phyloP scores from a whole-genome alignment of 2,113 vertebrate genomes.

The Dromaius novaehollandiae region DNA sequence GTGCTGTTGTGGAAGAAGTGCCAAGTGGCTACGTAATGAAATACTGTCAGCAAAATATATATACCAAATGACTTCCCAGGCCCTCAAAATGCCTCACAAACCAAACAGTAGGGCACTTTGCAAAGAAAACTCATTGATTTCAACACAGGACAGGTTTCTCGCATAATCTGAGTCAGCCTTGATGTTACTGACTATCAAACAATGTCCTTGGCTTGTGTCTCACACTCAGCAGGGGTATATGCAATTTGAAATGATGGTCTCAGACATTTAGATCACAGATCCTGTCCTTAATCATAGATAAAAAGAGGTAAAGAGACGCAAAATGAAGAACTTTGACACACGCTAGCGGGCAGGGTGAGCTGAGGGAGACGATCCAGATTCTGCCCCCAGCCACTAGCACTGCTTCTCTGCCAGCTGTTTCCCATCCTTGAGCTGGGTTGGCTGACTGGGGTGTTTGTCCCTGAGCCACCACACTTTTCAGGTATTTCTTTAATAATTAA shows the following conservation, averaged over 20 bases:
- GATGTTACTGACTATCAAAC: slow-evolving; percentile 4
- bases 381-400: background rate
- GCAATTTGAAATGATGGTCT: background rate
- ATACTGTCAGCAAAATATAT: background rate
- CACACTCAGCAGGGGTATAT: background rate
- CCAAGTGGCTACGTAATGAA: background rate
- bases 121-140: background rate
- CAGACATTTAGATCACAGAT: slow-evolving; percentile 43
- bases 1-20: background rate
- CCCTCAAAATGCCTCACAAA: slow-evolving; percentile 7
- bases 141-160: background rate
- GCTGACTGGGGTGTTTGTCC: background rate
- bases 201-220: slow-evolving; percentile 38
- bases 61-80: background rate
- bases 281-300: background rate
- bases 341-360: background rate
- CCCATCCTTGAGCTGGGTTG: background rate
- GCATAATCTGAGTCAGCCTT: slow-evolving; percentile 13
- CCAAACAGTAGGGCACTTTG: background rate
- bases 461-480: background rate
- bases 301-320: slow-evolving; percentile 8
- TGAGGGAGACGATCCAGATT: background rate
- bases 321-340: background rate
- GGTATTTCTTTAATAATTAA: background rate
- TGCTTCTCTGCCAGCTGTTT: accelerated